A percentile compares a stretch with the other conserved stretches of the same genome.
These are phyloP conservation scores for Hypena proboscidalis DNA, from an alignment of 2,888 invertebrate species.

Conservation along the genomic window DNA sequence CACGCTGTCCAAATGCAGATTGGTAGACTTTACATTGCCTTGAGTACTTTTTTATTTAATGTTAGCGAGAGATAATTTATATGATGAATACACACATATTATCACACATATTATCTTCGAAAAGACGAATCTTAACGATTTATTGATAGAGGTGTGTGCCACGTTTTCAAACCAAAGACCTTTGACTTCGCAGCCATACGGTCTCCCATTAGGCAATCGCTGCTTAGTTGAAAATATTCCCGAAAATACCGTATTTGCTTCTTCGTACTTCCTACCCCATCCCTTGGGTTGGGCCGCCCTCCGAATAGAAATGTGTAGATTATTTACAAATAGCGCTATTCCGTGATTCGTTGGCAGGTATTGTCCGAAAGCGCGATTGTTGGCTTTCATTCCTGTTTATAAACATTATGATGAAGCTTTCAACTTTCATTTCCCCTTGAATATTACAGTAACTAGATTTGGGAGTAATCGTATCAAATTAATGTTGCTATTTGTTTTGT, in stretches of 20 bases:
- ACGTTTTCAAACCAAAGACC: too few species aligned
- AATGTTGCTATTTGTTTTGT: conserved; percentile 13
- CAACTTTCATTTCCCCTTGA: conserved; percentile 36
- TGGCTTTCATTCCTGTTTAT: conserved; percentile 34
- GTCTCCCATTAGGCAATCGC: background rate
- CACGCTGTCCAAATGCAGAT: too few species aligned
- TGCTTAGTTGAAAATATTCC: background rate
- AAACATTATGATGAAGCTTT: conserved; percentile 34
- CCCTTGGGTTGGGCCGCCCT: conserved; percentile 43
- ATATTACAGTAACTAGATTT: conserved; percentile 25
- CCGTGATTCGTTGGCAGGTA: conserved; percentile 59
- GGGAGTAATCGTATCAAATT: conserved; percentile 29
- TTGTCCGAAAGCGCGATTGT: conserved; percentile 39
- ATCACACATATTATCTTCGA: too few species aligned
- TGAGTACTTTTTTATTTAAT: background rate
- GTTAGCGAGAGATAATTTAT: too few species aligned
- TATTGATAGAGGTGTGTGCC: too few species aligned
- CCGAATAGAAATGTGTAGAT: conserved; percentile 69
- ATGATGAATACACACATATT: too few species aligned
- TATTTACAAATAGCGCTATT: conserved; percentile 67
- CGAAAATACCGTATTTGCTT: conserved; percentile 39
- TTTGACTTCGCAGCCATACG: too few species aligned
- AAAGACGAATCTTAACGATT: too few species aligned
- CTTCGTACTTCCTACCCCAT: conserved; percentile 30
- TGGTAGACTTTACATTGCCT: too few species aligned